Evolutionary conservation across 2,113 vertebrate species (phyloP).

Genomic region (Xiphorhynchus elegans): DNA sequence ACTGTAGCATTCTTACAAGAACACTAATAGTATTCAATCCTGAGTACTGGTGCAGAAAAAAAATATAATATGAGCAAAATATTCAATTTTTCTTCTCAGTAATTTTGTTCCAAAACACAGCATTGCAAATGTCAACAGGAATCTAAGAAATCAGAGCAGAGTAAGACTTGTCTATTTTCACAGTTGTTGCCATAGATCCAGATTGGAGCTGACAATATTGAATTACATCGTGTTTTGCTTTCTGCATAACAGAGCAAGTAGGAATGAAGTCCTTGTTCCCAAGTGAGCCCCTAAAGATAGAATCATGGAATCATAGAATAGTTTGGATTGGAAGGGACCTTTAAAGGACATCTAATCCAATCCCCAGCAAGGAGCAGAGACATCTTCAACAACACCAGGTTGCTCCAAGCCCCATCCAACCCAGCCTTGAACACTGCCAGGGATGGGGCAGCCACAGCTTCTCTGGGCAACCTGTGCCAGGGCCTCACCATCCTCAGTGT

Average conservation of each 20-base stretch:
- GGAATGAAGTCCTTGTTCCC: neutral
- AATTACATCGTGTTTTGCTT: slow-evolving; percentile 7
- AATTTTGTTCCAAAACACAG: neutral
- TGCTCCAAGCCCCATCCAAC: neutral
- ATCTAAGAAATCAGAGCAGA: slow-evolving; percentile 17
- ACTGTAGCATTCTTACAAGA: neutral
- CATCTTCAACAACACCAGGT: neutral
- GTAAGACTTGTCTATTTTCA: neutral
- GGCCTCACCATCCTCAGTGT: neutral
- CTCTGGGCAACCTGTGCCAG: neutral
- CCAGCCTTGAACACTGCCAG: neutral
- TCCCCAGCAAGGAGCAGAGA: neutral
- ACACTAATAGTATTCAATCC: neutral
- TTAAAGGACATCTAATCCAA: neutral
- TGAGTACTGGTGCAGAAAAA: neutral
- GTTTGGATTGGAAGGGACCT: neutral
- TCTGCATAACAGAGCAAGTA: neutral
- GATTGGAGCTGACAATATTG: slow-evolving; percentile 4
- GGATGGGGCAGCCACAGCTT: neutral
- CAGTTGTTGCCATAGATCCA: slow-evolving; percentile 43
- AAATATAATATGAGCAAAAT: neutral
- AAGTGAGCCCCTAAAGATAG: neutral
- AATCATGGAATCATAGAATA: neutral
- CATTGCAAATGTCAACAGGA: neutral
- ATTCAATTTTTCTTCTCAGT: neutral